Base-by-base conservation (phyloP, 2,113 vertebrate species). In the Hirundichthys speculiger region DNA sequence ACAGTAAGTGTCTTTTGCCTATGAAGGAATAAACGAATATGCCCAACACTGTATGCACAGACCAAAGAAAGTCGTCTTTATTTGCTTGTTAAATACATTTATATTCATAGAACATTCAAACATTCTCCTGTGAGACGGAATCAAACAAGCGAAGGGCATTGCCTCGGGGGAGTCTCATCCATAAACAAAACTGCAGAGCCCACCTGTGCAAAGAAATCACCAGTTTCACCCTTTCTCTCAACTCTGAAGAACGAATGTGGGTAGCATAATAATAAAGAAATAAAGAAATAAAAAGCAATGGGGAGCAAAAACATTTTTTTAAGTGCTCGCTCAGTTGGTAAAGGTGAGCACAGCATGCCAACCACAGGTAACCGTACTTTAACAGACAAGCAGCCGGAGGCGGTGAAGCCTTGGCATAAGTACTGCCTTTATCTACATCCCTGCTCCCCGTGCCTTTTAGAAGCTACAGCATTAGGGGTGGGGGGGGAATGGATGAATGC, bases 401-500 rank as follows among this genome's bases (percentile, higher is more conserved):
- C 66, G 16, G 38, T 48, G 50, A n/a, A 73, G 53, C 53, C 75
- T 64, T 66, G 57, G 53, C 51, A 76, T 63, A 58, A 73, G 86
- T 89, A 83, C 85, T 83, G 82, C 85, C 79, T 64, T 43, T 67
- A 54, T 18, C 46, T 56, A 25, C 55, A 21, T 64, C 63, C 11
- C 27, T 21, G 50, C 47, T 64, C 75, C 64, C 42, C 43, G 40
- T 56, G 59, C 48, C 61, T 78, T 58, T 71, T 30, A 77, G 15
- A 73, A 2, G 12, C 34, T 41, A 62, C 61, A 54, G 40, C 52
- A 53, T 1, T n/a, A n/a, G n/a, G n/a, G n/a, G n/a, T n/a, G n/a
- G n/a, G n/a, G n/a, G n/a, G 9, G 59, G 38, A n/a, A n/a, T n/a
- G 55, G 30, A 42, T 12, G 46, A 81, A 20, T 1, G 18, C 47